phyloP scores from a whole-genome alignment of 2,888 invertebrate genomes.

The Quadroppia sp. region DNA sequence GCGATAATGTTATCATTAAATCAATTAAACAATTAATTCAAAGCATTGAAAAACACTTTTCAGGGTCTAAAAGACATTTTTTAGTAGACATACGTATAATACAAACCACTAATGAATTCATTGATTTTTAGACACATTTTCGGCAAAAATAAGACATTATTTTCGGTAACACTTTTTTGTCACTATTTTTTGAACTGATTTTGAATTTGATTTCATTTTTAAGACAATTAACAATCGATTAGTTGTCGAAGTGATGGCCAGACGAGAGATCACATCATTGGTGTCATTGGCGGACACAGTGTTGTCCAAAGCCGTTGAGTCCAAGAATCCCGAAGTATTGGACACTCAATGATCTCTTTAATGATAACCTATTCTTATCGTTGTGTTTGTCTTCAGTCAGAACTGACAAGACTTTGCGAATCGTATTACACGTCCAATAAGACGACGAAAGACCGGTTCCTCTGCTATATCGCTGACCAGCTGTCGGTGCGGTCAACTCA shows the following conservation, averaged over 20 bases:
- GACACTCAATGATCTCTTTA: neutral
- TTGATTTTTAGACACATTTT: no score
- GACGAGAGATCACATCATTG: neutral
- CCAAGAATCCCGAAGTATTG: conserved; percentile 19
- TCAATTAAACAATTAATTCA: no score
- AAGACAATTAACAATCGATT: neutral
- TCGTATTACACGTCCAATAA: conserved; percentile 6
- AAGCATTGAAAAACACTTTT: no score
- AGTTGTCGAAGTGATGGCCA: neutral
- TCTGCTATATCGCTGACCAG: neutral
- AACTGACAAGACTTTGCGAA: conserved; percentile 7
- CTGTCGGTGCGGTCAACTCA: neutral
- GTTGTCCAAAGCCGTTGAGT: neutral
- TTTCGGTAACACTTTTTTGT: no score
- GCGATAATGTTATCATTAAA: no score
- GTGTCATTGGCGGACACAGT: conserved; percentile 2
- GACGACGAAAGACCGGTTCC: neutral
- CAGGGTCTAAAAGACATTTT: no score
- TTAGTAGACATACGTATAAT: no score
- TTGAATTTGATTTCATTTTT: neutral
- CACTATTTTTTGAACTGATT: neutral
- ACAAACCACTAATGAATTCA: no score
- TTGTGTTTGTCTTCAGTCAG: neutral
- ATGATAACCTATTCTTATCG: neutral
- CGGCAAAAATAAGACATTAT: no score